phyloP scores from a whole-genome alignment of 2,888 invertebrate species.

The Spisula solida region DNA sequence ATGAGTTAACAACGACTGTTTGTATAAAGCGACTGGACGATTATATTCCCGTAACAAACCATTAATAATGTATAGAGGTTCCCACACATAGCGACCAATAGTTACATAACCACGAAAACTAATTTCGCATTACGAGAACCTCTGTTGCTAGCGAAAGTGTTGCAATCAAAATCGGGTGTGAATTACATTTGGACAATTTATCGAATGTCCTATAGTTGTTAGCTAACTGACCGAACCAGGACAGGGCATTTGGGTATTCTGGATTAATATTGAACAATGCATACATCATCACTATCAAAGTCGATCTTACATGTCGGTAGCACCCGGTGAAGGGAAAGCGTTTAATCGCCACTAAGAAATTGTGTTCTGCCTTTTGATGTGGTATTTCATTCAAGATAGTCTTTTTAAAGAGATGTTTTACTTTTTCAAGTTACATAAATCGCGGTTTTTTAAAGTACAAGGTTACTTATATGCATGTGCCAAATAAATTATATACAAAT shows the following conservation, averaged over 20 bases:
- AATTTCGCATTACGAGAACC: conserved; percentile 38
- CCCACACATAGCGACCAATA: conserved; percentile 6
- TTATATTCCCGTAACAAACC: conserved; percentile 43
- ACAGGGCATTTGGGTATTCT: conserved; percentile 7
- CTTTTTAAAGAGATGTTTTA: too few relatives aligned
- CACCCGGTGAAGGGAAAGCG: too few relatives aligned
- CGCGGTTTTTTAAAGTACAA: too few relatives aligned
- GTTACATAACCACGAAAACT: conserved; percentile 31
- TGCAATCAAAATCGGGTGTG: conserved; percentile 52
- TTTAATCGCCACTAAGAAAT: too few relatives aligned
- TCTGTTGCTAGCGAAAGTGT: conserved; percentile 25
- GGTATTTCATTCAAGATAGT: too few relatives aligned
- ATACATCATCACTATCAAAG: neutral
- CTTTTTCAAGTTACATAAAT: too few relatives aligned
- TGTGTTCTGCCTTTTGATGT: too few relatives aligned
- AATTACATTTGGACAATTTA: conserved; percentile 56
- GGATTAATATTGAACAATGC: neutral
- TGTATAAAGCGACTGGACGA: conserved; percentile 28
- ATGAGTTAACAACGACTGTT: conserved; percentile 34
- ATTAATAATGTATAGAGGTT: conserved; percentile 47
- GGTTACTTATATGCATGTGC: too few relatives aligned
- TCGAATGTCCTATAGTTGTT: neutral
- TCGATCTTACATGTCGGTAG: too few relatives aligned
- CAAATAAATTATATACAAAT: too few relatives aligned
- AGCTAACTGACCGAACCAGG: conserved; percentile 4